These are phyloP conservation scores for Hemicrepidius hirtus DNA, from an alignment of 2,888 invertebrate species.

Conservation along the genomic window DNA sequence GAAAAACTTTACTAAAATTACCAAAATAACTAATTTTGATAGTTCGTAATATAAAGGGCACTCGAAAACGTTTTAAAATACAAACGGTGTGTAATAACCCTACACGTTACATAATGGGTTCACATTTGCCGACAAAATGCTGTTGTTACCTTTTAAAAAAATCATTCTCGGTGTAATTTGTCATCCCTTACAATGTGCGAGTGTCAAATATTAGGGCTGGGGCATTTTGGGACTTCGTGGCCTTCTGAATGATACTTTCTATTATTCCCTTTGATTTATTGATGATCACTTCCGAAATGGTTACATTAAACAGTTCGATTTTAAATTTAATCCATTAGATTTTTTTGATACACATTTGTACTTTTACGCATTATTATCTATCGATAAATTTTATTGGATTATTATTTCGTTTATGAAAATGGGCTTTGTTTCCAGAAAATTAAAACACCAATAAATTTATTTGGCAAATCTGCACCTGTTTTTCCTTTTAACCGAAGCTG, in stretches of 20 bases:
- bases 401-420: too few relatives aligned
- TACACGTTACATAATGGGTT: constrained; percentile 50
- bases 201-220: constrained; percentile 51
- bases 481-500: too few relatives aligned
- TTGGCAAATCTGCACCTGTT: too few relatives aligned
- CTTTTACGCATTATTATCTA: too few relatives aligned
- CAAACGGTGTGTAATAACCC: constrained; percentile 49
- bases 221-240: constrained; percentile 43
- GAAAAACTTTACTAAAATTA: too few relatives aligned
- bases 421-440: too few relatives aligned
- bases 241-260: constrained; percentile 45
- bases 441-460: too few relatives aligned
- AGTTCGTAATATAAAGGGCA: not conserved
- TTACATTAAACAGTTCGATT: constrained; percentile 9
- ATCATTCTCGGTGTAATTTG: constrained; percentile 49
- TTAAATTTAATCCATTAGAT: too few relatives aligned
- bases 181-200: constrained; percentile 47
- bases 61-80: constrained; percentile 44
- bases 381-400: too few relatives aligned
- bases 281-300: constrained; percentile 29
- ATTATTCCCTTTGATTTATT: constrained; percentile 49
- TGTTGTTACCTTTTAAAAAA: constrained; percentile 52
- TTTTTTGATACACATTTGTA: too few relatives aligned
- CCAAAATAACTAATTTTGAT: not conserved
- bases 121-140: constrained; percentile 48